These are phyloP conservation scores for Orthosia gracilis DNA, from an alignment of 2,888 invertebrate genomes.

Conservation along the genomic window DNA sequence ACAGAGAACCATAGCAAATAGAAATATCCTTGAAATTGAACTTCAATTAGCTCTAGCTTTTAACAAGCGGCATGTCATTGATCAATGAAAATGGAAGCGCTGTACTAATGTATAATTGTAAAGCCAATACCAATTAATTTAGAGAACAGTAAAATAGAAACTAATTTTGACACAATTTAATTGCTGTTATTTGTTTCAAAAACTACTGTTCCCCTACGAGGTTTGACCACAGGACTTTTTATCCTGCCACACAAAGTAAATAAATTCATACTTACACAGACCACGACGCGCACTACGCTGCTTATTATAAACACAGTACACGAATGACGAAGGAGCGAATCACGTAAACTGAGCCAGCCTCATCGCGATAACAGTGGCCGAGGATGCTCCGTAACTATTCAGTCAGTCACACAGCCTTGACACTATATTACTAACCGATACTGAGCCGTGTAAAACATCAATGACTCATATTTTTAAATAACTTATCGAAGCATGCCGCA, in stretches of 20 bases:
- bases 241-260: not conserved
- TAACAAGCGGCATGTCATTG: constrained; percentile 2
- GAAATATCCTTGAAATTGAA: constrained; percentile 42
- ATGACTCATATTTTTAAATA: constrained; percentile 74
- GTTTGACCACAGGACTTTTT: too few species aligned
- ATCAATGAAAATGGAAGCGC: not conserved
- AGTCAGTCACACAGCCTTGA: constrained; percentile 77
- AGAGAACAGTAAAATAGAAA: too few species aligned
- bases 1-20: not conserved
- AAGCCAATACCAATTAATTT: too few species aligned
- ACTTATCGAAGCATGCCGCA: constrained; percentile 42
- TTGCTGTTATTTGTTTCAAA: not conserved
- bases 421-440: constrained; percentile 80
- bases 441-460: constrained; percentile 77
- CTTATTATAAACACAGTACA: constrained; percentile 7
- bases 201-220: not conserved
- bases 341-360: constrained; percentile 48
- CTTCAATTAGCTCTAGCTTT: constrained; percentile 11
- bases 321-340: constrained; percentile 34
- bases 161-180: too few species aligned
- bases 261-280: constrained; percentile 48
- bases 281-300: constrained; percentile 3
- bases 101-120: not conserved
- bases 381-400: constrained; percentile 59
- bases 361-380: constrained; percentile 58